These are phyloP conservation scores for Sciurus niger DNA, from an alignment of 2,113 vertebrate species.

Conservation along the genomic window DNA sequence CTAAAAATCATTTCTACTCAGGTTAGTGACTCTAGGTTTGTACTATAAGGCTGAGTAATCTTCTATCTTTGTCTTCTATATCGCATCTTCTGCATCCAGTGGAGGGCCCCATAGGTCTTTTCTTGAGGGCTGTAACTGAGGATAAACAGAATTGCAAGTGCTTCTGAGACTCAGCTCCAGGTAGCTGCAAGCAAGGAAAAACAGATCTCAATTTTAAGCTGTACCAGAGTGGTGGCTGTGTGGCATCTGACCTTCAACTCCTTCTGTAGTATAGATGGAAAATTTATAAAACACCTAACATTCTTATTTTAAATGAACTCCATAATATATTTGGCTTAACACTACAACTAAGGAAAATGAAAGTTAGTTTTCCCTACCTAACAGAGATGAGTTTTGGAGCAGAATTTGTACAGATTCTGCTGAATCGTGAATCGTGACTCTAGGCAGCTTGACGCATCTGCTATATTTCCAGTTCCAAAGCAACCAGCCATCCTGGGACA, in stretches of 20 bases:
- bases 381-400: neutral
- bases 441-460: neutral
- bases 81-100: neutral
- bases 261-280: neutral
- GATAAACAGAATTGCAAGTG: neutral
- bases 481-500: neutral
- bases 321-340: neutral
- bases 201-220: neutral
- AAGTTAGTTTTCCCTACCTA: neutral
- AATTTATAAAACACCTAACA: neutral
- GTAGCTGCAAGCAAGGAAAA: neutral
- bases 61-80: neutral
- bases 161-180: neutral
- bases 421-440: neutral
- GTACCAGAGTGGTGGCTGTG: neutral
- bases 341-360: neutral
- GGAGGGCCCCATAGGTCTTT: neutral
- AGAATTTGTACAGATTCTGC: neutral
- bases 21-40: neutral
- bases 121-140: neutral
- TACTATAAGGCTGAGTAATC: neutral
- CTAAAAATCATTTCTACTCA: neutral
- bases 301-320: neutral
- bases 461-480: neutral
- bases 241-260: neutral